Evolutionary conservation across 2,888 invertebrate species (phyloP).

Genomic region (Griposia aprilina): DNA sequence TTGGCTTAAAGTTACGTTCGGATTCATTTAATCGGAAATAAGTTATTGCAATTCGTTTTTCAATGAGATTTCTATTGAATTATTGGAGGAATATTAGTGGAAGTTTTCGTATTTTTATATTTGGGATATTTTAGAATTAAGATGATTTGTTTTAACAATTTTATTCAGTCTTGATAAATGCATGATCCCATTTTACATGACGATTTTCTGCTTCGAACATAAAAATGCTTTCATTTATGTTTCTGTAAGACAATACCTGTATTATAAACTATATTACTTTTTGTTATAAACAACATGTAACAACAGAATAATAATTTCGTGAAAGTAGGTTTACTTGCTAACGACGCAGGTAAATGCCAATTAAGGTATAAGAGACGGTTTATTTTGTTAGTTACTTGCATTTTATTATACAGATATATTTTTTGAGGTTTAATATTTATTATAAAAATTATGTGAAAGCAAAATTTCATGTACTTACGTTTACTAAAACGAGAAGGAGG

Average conservation of each 20-base stretch:
- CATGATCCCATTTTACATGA: too few species aligned
- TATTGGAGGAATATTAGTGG: too few species aligned
- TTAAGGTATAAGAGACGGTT: conserved; percentile 38
- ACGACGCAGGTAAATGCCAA: conserved; percentile 38
- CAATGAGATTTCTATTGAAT: conserved; percentile 34
- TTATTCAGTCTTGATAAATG: too few species aligned
- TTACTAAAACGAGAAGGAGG: too few species aligned
- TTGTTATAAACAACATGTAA: not conserved
- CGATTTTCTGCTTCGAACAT: too few species aligned
- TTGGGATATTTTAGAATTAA: not conserved
- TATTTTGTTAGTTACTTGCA: conserved; percentile 16
- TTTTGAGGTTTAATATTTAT: not conserved
- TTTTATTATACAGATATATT: not conserved
- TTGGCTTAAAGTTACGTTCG: conserved; percentile 48
- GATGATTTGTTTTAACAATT: too few species aligned
- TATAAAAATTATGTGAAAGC: conserved; percentile 5
- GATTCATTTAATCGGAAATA: conserved; percentile 59
- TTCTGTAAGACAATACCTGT: not conserved
- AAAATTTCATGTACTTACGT: too few species aligned
- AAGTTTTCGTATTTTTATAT: too few species aligned
- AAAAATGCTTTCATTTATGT: not conserved
- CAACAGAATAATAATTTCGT: conserved; percentile 26
- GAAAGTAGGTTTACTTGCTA: conserved; percentile 51
- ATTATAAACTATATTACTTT: not conserved
- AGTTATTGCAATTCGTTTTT: conserved; percentile 61